phyloP scores from a whole-genome alignment of 2,797 vertebrate genomes.

The Spatula versicolor region DNA sequence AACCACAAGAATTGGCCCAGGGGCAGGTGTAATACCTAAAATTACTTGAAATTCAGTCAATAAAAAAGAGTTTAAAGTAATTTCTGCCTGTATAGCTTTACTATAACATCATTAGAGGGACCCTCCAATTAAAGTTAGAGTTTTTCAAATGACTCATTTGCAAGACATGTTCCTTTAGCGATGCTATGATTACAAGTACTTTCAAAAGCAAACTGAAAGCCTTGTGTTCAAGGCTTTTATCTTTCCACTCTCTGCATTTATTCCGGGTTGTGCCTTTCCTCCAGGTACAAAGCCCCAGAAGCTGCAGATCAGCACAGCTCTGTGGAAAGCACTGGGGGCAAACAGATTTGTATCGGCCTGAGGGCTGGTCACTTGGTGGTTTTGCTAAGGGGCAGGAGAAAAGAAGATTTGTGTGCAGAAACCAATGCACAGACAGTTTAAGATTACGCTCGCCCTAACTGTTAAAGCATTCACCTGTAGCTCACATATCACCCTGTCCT shows the following conservation, averaged over 20 bases:
- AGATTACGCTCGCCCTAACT: rapidly evolving
- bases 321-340: neutral
- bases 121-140: neutral
- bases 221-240: neutral
- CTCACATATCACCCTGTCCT: rapidly evolving
- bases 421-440: rapidly evolving
- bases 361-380: neutral
- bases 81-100: slow-evolving; percentile 32
- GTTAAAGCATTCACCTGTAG: rapidly evolving
- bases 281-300: neutral
- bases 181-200: neutral
- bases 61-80: slow-evolving; percentile 59
- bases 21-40: slow-evolving; percentile 36
- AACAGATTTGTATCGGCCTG: rapidly evolving
- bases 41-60: slow-evolving; percentile 42
- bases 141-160: slow-evolving; percentile 21
- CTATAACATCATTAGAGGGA: neutral
- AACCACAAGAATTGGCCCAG: slow-evolving; percentile 52
- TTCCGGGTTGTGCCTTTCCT: rapidly evolving
- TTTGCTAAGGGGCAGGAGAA: neutral
- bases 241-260: neutral
- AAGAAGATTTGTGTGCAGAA: rapidly evolving
- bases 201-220: neutral
- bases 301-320: neutral
- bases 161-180: neutral